phyloP scores from a whole-genome alignment of 2,888 invertebrate species.

The Brenthis daphne region DNA sequence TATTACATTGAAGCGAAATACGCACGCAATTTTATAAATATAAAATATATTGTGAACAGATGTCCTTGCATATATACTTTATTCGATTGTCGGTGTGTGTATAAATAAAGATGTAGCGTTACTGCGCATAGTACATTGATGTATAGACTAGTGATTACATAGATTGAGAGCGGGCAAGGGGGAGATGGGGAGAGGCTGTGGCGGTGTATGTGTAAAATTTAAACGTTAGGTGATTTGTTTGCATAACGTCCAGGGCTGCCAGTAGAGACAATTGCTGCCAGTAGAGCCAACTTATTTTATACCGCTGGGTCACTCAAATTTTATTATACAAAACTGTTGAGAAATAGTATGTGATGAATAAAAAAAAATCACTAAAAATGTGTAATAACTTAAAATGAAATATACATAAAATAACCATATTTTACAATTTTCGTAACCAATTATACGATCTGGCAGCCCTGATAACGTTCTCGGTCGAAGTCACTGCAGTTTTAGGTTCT shows the following conservation, averaged over 20 bases:
- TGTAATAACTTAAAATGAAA: too few relatives aligned
- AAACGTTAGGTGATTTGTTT: constrained; percentile 23
- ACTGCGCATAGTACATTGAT: constrained; percentile 17
- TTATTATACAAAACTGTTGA: too few relatives aligned
- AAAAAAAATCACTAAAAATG: too few relatives aligned
- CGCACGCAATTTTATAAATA: background rate
- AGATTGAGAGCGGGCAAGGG: constrained; percentile 2
- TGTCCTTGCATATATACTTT: background rate
- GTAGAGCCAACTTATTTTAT: too few relatives aligned
- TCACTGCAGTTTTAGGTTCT: constrained; percentile 40
- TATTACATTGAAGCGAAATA: too few relatives aligned
- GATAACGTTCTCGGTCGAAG: constrained; percentile 23
- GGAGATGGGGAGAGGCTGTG: constrained; percentile 8
- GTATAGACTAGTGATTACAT: constrained; percentile 20
- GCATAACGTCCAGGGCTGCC: background rate
- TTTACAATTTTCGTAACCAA: too few relatives aligned
- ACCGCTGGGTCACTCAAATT: too few relatives aligned
- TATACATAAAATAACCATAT: too few relatives aligned
- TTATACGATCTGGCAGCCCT: too few relatives aligned
- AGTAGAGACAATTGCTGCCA: too few relatives aligned
- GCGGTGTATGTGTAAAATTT: constrained; percentile 19
- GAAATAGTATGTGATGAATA: too few relatives aligned
- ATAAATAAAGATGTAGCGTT: constrained; percentile 17
- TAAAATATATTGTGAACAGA: background rate
- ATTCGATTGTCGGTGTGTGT: constrained; percentile 13